Conservation (phyloP, 2,888 invertebrate species). For the Drosophila emarginata region DNA sequence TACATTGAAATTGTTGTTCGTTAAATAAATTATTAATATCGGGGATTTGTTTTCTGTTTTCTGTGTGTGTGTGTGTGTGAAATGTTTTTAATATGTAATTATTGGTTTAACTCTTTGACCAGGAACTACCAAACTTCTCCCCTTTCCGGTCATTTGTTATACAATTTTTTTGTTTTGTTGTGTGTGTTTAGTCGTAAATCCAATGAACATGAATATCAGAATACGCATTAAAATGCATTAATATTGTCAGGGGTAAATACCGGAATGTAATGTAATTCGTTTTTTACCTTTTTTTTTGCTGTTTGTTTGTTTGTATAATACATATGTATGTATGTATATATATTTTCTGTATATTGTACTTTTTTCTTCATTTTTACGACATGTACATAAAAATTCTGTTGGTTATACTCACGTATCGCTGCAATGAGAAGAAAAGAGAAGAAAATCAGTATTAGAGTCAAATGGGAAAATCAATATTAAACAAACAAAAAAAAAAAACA, state of each 20-base stretch:
- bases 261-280: constrained; percentile 33
- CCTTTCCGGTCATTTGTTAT: background rate
- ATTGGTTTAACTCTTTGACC: background rate
- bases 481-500: constrained; percentile 10
- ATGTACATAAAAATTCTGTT: constrained; percentile 25
- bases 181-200: constrained; percentile 24
- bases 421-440: constrained; percentile 56
- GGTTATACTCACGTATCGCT: constrained; percentile 76
- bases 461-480: constrained; percentile 9
- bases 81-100: constrained; percentile 9
- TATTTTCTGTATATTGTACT: constrained; percentile 12
- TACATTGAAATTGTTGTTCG: background rate
- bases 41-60: background rate
- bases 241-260: constrained; percentile 38
- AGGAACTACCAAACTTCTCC: background rate
- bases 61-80: background rate
- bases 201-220: constrained; percentile 29
- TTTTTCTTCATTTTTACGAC: constrained; percentile 27
- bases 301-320: background rate
- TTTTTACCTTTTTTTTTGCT: constrained; percentile 14
- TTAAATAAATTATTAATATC: constrained; percentile 4
- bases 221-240: constrained; percentile 40
- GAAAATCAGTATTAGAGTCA: constrained; percentile 35
- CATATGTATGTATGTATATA: constrained; percentile 17
- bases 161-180: background rate